Percentiles rank a stretch among this genome's conserved stretches.
These are phyloP conservation scores for Campoletis sonorensis DNA, from an alignment of 1,140 invertebrate genomes.

Conservation along the genomic window DNA sequence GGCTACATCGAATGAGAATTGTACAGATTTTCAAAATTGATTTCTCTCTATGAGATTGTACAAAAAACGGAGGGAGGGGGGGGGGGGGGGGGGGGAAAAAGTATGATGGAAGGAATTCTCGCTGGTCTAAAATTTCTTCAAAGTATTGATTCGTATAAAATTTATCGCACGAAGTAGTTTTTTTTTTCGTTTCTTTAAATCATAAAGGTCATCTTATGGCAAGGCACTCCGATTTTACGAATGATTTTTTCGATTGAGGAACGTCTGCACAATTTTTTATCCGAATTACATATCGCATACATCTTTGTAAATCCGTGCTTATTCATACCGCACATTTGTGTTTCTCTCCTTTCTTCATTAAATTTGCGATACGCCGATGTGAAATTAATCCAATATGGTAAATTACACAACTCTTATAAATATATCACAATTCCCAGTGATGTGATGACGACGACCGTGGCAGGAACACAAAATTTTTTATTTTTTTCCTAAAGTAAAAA, in stretches of 20 bases:
- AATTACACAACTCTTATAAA: slow-evolving; percentile 8
- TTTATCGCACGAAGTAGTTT: not conserved
- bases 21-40: too few species aligned
- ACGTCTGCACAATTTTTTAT: slow-evolving; percentile 1
- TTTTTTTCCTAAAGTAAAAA: not conserved
- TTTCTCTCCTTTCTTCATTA: not conserved
- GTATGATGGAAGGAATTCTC: not conserved
- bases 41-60: too few species aligned
- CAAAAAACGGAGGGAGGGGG: too few species aligned
- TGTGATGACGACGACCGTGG: not conserved
- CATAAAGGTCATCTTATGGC: slow-evolving; percentile 5
- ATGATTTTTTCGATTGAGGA: slow-evolving; percentile 7
- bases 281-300: not conserved
- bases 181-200: not conserved
- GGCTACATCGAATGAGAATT: too few species aligned
- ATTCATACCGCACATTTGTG: not conserved
- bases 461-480: not conserved
- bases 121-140: not conserved
- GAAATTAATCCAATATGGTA: not conserved
- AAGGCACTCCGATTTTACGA: slow-evolving; percentile 9
- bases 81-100: too few species aligned
- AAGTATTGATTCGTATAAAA: not conserved
- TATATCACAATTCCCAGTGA: not conserved
- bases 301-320: not conserved
- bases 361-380: not conserved